A percentile compares a stretch with the other conserved stretches of the same genome.
phyloP scores from a whole-genome alignment of 1,140 invertebrate species.

The Brachionus plicatilis region DNA sequence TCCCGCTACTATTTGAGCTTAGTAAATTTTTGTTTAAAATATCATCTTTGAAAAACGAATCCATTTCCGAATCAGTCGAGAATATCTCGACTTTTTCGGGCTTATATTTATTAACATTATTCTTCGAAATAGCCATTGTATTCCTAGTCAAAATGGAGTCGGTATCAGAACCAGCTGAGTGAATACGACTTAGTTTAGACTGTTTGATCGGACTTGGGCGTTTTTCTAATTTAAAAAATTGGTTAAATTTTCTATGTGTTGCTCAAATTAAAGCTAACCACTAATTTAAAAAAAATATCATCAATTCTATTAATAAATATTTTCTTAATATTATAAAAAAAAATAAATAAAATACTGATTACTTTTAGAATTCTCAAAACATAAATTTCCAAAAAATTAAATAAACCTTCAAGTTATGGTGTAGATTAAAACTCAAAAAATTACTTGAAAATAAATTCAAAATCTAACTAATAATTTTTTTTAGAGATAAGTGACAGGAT shows the following conservation, averaged over 20 bases:
- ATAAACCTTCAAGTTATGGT: too few relatives aligned
- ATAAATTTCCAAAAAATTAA: too few relatives aligned
- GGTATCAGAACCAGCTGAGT: conserved; percentile 30
- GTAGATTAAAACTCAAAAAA: too few relatives aligned
- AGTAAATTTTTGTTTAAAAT: conserved; percentile 19
- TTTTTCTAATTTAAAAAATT: neutral
- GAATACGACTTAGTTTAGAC: neutral
- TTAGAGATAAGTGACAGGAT: too few relatives aligned
- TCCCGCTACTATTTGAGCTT: neutral
- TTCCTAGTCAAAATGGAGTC: conserved; percentile 23
- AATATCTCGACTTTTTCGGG: conserved; percentile 30
- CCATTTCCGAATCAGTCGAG: conserved; percentile 32
- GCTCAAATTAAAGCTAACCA: too few relatives aligned
- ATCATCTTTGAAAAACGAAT: conserved; percentile 40
- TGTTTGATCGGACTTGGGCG: neutral
- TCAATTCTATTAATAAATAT: too few relatives aligned
- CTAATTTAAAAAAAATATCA: too few relatives aligned
- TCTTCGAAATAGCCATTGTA: neutral
- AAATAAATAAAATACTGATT: too few relatives aligned
- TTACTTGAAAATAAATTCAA: too few relatives aligned
- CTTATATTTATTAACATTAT: neutral
- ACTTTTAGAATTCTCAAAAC: too few relatives aligned
- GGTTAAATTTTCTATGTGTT: neutral
- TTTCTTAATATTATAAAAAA: too few relatives aligned
- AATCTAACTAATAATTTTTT: too few relatives aligned